Base-by-base conservation (phyloP, 2,888 invertebrate genomes). In the Nemoura dubitans region DNA sequence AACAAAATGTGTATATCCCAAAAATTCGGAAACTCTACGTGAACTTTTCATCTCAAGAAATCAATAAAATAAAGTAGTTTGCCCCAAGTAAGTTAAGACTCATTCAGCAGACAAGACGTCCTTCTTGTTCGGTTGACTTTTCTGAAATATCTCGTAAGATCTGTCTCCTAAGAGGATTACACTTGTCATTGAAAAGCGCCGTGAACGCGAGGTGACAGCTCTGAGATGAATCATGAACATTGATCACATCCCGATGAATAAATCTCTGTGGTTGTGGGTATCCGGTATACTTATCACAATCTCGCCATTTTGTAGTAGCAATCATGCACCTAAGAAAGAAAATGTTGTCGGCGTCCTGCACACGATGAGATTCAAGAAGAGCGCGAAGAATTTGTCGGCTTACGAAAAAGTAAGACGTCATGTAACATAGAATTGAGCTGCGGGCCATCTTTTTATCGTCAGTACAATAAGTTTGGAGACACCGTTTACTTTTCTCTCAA, bases 11-110 rank as follows among this genome's bases (percentile, higher is more conserved):
- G 3, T 59, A 3, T 59, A 14, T 3, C 21, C 59, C 59, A 59
- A 10, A 7, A 59, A 59, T 59, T 59, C 59, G 59, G 59, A 21
- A 21, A 59, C 59, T 21, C 21, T 1, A 59, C 16, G 16, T 59
- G 59, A 59, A 59, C 59, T 59, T 59, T 59, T 21, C 59, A 21
- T 21, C 16, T 21, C 21, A 10, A 59, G 59, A 59, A 59, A 59
- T 59, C 59, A 59, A 59, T 59, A 59, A 59, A 59, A 59, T 59
- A 59, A 59, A 59, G 59, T 59, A 59, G 59, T 59, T 59, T 59
- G 59, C 16, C 59, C 59, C 59, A 59, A 59, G 59, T 59, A 59
- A 59, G 59, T 59, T 59, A 59, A 59, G 59, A 59, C 59, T 59
- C 59, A 59, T 59, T 21, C 59, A 21, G 59, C 59, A 59, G 59